A percentile compares a stretch with the other conserved stretches of the same genome.
Conservation (phyloP, 2,113 vertebrate genomes). For the Ammodytes marinus region DNA sequence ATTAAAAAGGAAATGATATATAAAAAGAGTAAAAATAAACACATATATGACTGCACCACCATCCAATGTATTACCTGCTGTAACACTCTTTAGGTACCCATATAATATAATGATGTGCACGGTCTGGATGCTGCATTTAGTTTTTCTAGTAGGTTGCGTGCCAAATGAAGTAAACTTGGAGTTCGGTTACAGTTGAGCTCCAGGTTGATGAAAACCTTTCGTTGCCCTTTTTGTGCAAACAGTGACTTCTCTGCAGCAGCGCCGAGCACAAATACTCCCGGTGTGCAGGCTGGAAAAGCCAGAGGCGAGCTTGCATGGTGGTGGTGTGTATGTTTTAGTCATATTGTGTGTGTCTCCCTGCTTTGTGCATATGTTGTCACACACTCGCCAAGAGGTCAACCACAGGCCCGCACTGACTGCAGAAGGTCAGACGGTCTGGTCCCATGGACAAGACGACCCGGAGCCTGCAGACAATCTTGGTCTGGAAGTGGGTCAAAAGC, state of each 20-base stretch:
- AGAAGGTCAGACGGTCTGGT: slow-evolving; percentile 53
- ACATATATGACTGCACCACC: slow-evolving; percentile 3
- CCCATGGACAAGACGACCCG: slow-evolving; percentile 57
- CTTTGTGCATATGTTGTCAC: not conserved
- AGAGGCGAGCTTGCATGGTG: not conserved
- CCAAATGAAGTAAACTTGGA: slow-evolving; percentile 40
- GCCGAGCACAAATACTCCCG: not conserved
- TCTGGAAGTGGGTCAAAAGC: slow-evolving; percentile 67
- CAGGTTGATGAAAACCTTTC: slow-evolving; percentile 56
- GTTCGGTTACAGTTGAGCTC: slow-evolving; percentile 52
- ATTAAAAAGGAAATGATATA: no score
- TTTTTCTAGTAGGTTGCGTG: not conserved
- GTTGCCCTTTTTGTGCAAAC: slow-evolving; percentile 51
- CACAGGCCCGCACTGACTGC: slow-evolving; percentile 16
- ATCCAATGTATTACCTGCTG: slow-evolving; percentile 26
- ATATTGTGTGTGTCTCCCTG: not conserved
- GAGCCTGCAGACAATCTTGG: slow-evolving; percentile 62
- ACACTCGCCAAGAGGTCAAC: slow-evolving; percentile 37
- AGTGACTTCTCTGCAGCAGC: slow-evolving; percentile 46
- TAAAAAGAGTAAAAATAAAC: not conserved
- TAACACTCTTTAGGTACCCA: slow-evolving; percentile 5
- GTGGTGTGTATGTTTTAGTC: not conserved
- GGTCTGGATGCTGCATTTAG: slow-evolving; percentile 21
- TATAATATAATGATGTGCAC: slow-evolving; percentile 22
- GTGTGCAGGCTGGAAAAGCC: not conserved